Percentiles rank a stretch among this genome's conserved stretches.
Conservation (phyloP, 2,888 invertebrate genomes). For the Lydus trimaculatus region DNA sequence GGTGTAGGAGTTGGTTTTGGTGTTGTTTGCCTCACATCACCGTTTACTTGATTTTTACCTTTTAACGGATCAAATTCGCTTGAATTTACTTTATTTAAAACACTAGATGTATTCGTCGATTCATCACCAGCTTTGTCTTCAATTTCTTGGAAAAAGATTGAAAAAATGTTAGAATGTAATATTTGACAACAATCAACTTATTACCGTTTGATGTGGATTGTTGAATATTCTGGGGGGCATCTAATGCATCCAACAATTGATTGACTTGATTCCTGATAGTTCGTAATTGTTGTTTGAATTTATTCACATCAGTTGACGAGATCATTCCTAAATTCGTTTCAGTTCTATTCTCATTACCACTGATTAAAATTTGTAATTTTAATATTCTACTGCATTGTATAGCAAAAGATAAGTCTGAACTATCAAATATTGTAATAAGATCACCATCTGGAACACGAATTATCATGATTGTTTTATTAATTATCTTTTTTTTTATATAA, state of each 20-base stretch:
- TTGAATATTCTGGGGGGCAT: constrained; percentile 47
- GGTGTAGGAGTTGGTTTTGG: constrained; percentile 47
- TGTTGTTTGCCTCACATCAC: constrained; percentile 46
- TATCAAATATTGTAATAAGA: constrained; percentile 74
- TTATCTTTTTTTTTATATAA: constrained; percentile 18
- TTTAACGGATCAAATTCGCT: constrained; percentile 70
- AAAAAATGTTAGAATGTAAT: constrained; percentile 13
- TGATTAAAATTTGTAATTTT: constrained; percentile 68
- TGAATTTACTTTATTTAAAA: constrained; percentile 58
- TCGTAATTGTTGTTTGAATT: constrained; percentile 60
- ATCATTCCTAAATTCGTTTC: constrained; percentile 40
- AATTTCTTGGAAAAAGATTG: constrained; percentile 8
- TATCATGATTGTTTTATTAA: background rate
- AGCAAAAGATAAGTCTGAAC: constrained; percentile 73
- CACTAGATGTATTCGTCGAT: constrained; percentile 34
- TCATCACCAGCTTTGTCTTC: constrained; percentile 30
- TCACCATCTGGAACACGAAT: constrained; percentile 67
- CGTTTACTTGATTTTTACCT: constrained; percentile 54
- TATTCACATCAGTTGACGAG: constrained; percentile 58
- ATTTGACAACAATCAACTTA: background rate
- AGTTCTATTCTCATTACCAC: constrained; percentile 49
- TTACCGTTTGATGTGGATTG: constrained; percentile 13
- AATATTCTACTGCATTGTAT: constrained; percentile 72
- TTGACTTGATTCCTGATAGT: constrained; percentile 68
- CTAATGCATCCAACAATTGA: constrained; percentile 66